A percentile compares a stretch with the other conserved stretches of the same genome.
phyloP scores from a whole-genome alignment of 1,140 invertebrate genomes.

The Uloborus diversus region DNA sequence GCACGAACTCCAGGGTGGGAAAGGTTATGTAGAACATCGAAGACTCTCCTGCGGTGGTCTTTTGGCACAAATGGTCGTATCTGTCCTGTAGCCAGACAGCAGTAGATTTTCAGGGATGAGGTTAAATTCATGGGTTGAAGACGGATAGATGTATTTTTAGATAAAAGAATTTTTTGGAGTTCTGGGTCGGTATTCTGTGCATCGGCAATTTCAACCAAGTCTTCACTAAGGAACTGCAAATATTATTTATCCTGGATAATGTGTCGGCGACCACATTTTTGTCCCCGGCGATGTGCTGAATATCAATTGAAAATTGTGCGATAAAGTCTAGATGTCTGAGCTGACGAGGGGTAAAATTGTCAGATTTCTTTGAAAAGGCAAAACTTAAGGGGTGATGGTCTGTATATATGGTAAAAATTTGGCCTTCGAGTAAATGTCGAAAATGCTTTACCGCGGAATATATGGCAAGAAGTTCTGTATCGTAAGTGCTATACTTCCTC shows the following conservation, averaged over 20 bases:
- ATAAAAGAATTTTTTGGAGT: neutral
- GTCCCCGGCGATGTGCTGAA: neutral
- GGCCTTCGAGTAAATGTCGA: neutral
- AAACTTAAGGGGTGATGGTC: neutral
- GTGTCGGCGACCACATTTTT: slow-evolving; percentile 11
- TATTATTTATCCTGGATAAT: neutral
- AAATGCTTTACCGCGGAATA: neutral
- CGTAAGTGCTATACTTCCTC: neutral
- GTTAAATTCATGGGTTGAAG: neutral
- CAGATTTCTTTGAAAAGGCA: neutral
- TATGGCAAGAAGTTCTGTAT: neutral
- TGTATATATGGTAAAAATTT: neutral
- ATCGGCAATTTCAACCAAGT: neutral
- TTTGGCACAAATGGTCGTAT: neutral
- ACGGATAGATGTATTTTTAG: neutral
- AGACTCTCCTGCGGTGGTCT: neutral
- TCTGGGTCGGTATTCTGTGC: neutral
- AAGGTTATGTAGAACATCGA: too few species aligned
- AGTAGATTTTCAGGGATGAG: neutral
- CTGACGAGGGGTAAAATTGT: neutral
- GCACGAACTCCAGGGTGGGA: too few species aligned
- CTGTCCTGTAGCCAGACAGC: neutral
- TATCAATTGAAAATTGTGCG: neutral
- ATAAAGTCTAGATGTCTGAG: neutral
- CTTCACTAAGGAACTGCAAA: neutral